phyloP scores from a whole-genome alignment of 2,797 vertebrate species.

The Ctenosaura bakeri region DNA sequence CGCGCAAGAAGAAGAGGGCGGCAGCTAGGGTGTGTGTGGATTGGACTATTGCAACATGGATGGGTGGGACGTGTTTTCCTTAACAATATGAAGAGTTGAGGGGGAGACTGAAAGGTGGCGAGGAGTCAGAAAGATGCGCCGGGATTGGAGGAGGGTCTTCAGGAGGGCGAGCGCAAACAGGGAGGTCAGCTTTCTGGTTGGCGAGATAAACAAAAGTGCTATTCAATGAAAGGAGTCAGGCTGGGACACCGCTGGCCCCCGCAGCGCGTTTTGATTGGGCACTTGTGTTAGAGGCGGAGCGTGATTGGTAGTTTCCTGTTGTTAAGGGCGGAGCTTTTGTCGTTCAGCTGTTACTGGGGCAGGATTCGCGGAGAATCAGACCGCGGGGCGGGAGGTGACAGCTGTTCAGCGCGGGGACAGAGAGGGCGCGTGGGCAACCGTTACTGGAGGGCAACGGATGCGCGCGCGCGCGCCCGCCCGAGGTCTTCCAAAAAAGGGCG shows the following conservation, averaged over 20 bases:
- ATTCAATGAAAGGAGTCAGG: slow-evolving; percentile 20
- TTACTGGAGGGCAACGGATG: not conserved
- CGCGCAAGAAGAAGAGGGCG: not conserved
- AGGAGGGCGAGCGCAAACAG: not conserved
- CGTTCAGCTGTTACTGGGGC: slow-evolving; percentile 42
- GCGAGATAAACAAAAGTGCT: not conserved
- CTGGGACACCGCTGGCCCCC: not conserved
- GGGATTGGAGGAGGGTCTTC: not conserved
- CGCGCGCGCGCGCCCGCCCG: not conserved
- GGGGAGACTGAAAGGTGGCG: not conserved
- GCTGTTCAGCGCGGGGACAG: not conserved
- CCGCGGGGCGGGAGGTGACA: not conserved
- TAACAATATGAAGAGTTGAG: not conserved
- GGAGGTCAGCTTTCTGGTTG: not conserved
- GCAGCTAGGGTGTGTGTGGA: not conserved
- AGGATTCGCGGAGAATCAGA: not conserved
- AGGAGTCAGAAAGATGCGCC: not conserved
- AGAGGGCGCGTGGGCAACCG: not conserved
- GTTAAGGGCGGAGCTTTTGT: not conserved
- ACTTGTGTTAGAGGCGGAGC: not conserved
- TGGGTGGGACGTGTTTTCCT: not conserved
- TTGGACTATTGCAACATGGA: not conserved
- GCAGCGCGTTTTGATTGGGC: slow-evolving; percentile 14
- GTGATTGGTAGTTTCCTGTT: slow-evolving; percentile 15
- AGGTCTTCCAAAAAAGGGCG: not conserved